Evolutionary conservation across 1,140 invertebrate species (phyloP).

Genomic region (Araneus ventricosus): DNA sequence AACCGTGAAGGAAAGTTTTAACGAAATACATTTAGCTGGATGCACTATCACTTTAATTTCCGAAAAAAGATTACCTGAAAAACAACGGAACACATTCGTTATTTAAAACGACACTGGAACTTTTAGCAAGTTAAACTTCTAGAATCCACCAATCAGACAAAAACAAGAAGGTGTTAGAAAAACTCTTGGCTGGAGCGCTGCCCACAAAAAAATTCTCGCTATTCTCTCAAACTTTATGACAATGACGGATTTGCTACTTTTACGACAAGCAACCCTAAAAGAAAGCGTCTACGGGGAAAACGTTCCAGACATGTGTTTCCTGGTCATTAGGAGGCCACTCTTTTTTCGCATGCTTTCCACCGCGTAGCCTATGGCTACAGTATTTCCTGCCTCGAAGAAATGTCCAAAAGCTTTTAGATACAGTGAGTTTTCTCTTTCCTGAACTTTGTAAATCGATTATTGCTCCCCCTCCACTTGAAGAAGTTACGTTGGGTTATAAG

Average conservation of each 20-base stretch:
- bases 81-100: too few species aligned
- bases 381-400: neutral
- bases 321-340: neutral
- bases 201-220: neutral
- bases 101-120: too few species aligned
- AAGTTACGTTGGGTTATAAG: slow-evolving; percentile 13
- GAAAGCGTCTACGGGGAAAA: neutral
- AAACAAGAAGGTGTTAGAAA: neutral
- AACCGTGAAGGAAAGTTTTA: too few species aligned
- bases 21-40: too few species aligned
- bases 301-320: slow-evolving; percentile 40
- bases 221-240: neutral
- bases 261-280: neutral
- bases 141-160: neutral
- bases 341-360: neutral
- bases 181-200: neutral
- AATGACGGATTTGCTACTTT: slow-evolving; percentile 20
- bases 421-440: neutral
- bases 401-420: slow-evolving; percentile 48
- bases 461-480: slow-evolving; percentile 1
- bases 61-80: too few species aligned
- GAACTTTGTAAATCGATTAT: slow-evolving; percentile 51
- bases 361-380: neutral
- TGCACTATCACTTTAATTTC: too few species aligned
- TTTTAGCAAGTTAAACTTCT: neutral